These are phyloP conservation scores for Salvelinus namaycush DNA, from an alignment of 2,113 vertebrate genomes.

Conservation along the genomic window DNA sequence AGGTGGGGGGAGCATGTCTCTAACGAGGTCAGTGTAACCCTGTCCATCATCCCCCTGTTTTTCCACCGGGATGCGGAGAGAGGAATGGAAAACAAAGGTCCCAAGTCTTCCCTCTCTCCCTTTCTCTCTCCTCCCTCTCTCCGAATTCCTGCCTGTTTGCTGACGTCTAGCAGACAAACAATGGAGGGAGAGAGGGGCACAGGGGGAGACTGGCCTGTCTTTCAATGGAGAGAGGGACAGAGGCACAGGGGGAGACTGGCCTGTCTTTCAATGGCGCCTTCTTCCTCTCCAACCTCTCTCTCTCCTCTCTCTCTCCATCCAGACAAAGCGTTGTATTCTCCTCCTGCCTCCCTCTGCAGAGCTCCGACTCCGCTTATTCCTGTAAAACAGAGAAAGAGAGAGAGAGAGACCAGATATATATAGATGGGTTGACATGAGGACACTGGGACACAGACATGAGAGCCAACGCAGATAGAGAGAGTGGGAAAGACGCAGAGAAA, in stretches of 20 bases:
- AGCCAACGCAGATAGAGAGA: not conserved
- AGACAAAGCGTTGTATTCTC: conserved; percentile 63
- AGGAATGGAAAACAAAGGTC: conserved; percentile 62
- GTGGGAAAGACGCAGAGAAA: not conserved
- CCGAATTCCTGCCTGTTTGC: conserved; percentile 70
- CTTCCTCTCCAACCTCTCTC: conserved; percentile 25
- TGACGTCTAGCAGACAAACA: conserved; percentile 71
- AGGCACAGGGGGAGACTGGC: conserved; percentile 37
- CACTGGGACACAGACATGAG: conserved; percentile 24
- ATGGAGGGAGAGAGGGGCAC: conserved; percentile 60
- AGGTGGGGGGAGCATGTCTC: not conserved
- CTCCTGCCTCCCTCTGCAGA: not conserved
- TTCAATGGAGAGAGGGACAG: conserved; percentile 54
- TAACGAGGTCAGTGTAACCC: conserved; percentile 47
- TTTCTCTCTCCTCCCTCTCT: conserved; percentile 54
- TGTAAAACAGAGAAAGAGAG: conserved; percentile 31
- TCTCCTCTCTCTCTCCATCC: not conserved
- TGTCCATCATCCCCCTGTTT: conserved; percentile 22
- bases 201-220: conserved; percentile 54
- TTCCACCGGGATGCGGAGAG: conserved; percentile 43
- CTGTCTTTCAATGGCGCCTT: conserved; percentile 68
- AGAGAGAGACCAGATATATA: conserved; percentile 56
- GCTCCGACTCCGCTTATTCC: conserved; percentile 60
- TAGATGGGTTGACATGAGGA: conserved; percentile 64
- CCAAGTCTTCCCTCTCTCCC: conserved; percentile 54